Conservation (phyloP, 2,113 vertebrate genomes). For the Nanger granti region DNA sequence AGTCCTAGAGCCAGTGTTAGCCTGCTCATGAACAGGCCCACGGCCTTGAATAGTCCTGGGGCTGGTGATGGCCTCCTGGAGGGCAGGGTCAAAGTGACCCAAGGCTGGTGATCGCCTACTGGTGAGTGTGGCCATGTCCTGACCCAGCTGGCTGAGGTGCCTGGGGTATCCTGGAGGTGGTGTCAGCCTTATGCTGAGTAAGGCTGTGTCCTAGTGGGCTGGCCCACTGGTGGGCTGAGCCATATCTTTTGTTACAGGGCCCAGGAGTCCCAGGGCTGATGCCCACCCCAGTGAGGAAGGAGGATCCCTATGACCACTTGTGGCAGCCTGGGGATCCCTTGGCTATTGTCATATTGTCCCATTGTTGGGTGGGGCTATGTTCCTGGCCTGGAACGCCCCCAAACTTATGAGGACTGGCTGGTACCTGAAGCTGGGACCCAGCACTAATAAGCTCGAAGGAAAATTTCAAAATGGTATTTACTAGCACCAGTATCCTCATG, state of each 20-base stretch:
- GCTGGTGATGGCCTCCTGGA: neutral
- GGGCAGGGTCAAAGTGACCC: neutral
- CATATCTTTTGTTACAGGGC: neutral
- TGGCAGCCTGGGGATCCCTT: neutral
- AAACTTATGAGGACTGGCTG: neutral
- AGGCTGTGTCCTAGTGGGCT: neutral
- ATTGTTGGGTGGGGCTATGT: neutral
- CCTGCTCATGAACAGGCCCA: neutral
- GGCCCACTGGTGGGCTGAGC: neutral
- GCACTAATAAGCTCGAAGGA: neutral
- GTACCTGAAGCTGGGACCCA: neutral
- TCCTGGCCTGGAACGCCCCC: neutral
- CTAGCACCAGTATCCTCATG: neutral
- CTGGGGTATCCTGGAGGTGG: neutral
- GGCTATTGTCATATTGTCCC: neutral
- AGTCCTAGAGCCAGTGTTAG: neutral
- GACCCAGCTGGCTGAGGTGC: neutral
- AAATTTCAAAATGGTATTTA: neutral
- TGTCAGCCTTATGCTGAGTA: neutral
- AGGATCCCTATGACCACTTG: neutral
- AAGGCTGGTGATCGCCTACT: neutral
- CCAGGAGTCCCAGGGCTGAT: neutral
- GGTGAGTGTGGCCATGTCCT: neutral
- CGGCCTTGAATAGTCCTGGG: neutral
- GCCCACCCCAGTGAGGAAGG: neutral